Evolutionary conservation across 1,140 invertebrate genomes (phyloP).

Genomic region (Drosophila guanche): DNA sequence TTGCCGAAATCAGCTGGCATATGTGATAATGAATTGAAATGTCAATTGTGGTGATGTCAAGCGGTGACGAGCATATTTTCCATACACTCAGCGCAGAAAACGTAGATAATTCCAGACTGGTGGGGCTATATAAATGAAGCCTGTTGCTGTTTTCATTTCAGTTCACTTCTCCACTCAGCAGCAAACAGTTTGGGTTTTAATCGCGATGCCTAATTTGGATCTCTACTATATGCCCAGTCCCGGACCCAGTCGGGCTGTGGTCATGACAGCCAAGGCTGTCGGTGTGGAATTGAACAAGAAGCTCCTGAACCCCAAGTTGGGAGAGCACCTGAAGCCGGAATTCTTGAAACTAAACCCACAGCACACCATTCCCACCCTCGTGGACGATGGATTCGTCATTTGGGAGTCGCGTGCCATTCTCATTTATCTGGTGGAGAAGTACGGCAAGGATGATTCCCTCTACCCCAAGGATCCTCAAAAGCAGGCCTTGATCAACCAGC

Average conservation of each 20-base stretch:
- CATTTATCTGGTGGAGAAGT: conserved; percentile 66
- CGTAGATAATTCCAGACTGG: conserved; percentile 1
- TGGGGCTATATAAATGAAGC: conserved; percentile 12
- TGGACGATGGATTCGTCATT: conserved; percentile 57
- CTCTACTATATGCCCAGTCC: conserved; percentile 42
- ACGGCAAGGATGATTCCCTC: conserved; percentile 83
- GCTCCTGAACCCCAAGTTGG: conserved; percentile 85
- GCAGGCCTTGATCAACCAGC: conserved; percentile 85
- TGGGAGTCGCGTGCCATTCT: conserved; percentile 72
- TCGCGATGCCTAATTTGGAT: conserved; percentile 29
- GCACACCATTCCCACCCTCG: conserved; percentile 70
- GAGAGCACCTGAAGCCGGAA: conserved; percentile 87
- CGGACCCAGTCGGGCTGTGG: conserved; percentile 82
- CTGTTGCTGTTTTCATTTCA: not conserved
- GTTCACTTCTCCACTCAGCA: conserved; percentile 1
- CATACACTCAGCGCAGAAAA: no score
- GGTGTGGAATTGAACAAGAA: conserved; percentile 82
- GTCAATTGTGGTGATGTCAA: no score
- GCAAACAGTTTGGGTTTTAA: no score
- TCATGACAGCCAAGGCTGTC: conserved; percentile 83
- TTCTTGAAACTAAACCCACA: conserved; percentile 83
- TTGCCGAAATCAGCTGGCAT: no score
- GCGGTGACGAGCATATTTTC: no score
- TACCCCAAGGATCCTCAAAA: conserved; percentile 85
- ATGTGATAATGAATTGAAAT: no score